Base-by-base conservation (phyloP, 2,113 vertebrate species). In the Illadopsis cleaveri region DNA sequence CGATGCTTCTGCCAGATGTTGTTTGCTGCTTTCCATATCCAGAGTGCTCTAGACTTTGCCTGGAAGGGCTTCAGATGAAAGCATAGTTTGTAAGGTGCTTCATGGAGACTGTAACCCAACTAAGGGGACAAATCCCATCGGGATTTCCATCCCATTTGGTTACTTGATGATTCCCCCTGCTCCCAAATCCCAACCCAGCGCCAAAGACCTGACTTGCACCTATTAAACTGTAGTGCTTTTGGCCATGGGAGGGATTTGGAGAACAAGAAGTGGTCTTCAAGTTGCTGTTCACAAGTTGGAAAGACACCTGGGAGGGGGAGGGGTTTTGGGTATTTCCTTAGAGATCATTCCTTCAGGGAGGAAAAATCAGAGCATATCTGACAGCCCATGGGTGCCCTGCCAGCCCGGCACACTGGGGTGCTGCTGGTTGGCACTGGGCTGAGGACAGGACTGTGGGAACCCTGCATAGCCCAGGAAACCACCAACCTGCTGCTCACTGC, bases 11-110 rank as follows among this genome's bases (percentile, higher is more conserved):
- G 76, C 91, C 45, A 54, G 65, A 7, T 73, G 44, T 65, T 83
- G 78, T 90, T 70, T 95, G 88, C 95, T 76, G 90, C 95, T 94
- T 90, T 78, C 86, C 72, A 42, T 92, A 76, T 83, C 56, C 64
- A 83, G 72, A 81, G 25, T 81, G 85, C 94, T 94, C 68, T 80
- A 71, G 64, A 27, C 28, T 70, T 94, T 86, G 56, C 68, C 80
- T 92, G 44, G 71, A 81, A 88, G 48, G 64, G 60, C 44, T 60
- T 92, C 80, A 78, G 56, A 38, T 84, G 65, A 93, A 81, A 58
- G 50, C 33, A 30, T 35, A 58, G 62, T 73, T 82, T 69, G 15
- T 42, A 44, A 70, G 57, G 31, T 17, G 17, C 31, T 89, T 92
- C 50, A 35, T 33, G 58, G 45, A 80, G 82, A 24, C 42, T 61